These are phyloP conservation scores for Archivesica marissinica DNA, from an alignment of 1,140 invertebrate genomes.

Conservation along the genomic window DNA sequence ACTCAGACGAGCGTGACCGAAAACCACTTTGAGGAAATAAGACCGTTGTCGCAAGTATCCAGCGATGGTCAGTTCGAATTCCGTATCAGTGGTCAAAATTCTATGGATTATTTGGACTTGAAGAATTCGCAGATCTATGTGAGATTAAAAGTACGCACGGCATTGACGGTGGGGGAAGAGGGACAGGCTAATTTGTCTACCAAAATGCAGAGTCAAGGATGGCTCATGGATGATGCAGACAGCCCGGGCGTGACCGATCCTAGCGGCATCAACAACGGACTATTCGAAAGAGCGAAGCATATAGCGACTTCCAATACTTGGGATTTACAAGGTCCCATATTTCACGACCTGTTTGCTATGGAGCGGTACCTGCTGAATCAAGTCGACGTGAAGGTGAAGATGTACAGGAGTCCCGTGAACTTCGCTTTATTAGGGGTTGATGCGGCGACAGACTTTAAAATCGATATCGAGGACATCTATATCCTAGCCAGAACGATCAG, in stretches of 20 bases:
- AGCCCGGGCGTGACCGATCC: constrained; percentile 27
- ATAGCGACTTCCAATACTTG: constrained; percentile 1
- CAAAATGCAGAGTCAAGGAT: constrained; percentile 49
- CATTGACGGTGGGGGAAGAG: constrained; percentile 39
- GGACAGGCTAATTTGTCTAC: constrained; percentile 29
- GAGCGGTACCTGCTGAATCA: constrained; percentile 49
- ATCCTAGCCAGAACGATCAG: constrained; percentile 10
- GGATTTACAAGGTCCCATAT: constrained; percentile 52
- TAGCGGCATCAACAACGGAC: constrained; percentile 4
- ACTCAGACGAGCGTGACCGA: constrained; percentile 52
- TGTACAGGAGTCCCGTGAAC: background rate
- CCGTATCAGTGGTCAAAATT: constrained; percentile 52
- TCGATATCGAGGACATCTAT: constrained; percentile 34
- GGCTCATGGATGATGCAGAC: constrained; percentile 27
- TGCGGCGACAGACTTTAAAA: background rate
- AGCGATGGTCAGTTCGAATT: constrained; percentile 22
- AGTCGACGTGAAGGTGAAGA: constrained; percentile 51
- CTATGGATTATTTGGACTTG: constrained; percentile 58
- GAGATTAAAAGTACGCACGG: constrained; percentile 52
- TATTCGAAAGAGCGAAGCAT: background rate
- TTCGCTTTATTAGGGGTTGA: constrained; percentile 31
- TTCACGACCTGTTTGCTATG: constrained; percentile 57
- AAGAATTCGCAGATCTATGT: constrained; percentile 46
- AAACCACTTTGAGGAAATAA: constrained; percentile 52
- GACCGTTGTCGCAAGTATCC: constrained; percentile 31